Conservation (phyloP, 2,113 vertebrate genomes). For the Hydrolagus affinis region DNA sequence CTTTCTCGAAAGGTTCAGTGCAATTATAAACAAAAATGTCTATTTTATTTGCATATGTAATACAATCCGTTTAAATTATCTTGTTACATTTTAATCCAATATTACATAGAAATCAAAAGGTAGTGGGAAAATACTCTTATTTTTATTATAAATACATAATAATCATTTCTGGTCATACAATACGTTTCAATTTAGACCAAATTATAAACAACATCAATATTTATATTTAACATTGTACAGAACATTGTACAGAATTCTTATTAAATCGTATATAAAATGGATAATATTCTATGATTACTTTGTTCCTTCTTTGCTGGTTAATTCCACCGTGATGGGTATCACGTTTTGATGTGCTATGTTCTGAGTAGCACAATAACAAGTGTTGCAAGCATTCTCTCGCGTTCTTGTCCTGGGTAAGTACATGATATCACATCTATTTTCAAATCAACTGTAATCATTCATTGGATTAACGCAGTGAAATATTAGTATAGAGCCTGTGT, state of each 20-base stretch:
- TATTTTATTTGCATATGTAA: background rate
- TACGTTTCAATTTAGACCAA: background rate
- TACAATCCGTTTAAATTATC: background rate
- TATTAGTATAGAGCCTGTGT: no score
- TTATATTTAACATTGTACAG: background rate
- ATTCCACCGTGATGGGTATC: background rate
- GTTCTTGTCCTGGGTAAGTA: background rate
- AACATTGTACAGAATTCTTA: background rate
- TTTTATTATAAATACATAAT: no score
- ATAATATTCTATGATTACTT: background rate
- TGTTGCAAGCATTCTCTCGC: background rate
- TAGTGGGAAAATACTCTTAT: no score
- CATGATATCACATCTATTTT: no score
- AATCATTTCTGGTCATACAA: background rate
- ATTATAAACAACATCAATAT: background rate
- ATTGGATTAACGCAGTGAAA: background rate
- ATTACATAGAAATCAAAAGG: background rate
- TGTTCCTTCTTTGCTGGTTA: background rate
- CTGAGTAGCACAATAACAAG: background rate
- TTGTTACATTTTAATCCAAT: background rate
- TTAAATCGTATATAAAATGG: background rate
- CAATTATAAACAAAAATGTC: background rate
- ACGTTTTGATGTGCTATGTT: background rate
- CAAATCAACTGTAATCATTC: background rate
- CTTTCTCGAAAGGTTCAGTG: background rate